Evolutionary conservation across 1,140 invertebrate species (phyloP), one percentile per base, ranked within the genome.

Genomic region (Solenopsis fugax): DNA sequence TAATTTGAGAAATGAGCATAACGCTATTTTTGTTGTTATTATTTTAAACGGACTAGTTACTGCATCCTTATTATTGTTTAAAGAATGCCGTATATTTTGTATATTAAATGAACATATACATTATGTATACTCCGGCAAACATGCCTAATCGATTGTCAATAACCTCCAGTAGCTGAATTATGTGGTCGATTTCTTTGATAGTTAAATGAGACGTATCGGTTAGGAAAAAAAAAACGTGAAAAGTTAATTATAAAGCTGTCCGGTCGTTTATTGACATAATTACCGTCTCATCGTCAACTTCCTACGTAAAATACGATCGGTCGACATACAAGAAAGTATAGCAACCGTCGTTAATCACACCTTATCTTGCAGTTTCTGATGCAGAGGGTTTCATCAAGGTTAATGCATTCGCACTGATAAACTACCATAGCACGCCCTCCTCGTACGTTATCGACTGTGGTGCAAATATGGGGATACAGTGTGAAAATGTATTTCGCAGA

Each of bases 331-430:
- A 84, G 69, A 84, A 82, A 82, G 80, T 84, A 75, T 72, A 60
- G 54, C 41, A 60, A 37, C 69, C 69, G 18, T 56, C 60, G 77
- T 89, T 87, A 87, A 87, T 89, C 65, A 82, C 80, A 37, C 56
- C 69, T 88, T 85, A 89, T 54, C 52, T 85, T 45, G 7, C 54
- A 18, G 69, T 76, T 76, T 75, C 60, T 77, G 65, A 88, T 76
- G 78, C 64, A 29, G 24, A 48, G 45, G 65, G 56, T 78, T 78
- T 89, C 86, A 85, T 89, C 80, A 89, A 24, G 75, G 82, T 50
- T 89, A 89, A 89, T 89, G 86, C 73, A 64, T 67, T 37, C 58
- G 29, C 41, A 71, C 29, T 54, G 80, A 87, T 89, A 84, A 84
- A 88, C 78, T 65, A 58, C 64, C 10, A 4, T 50, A 62, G 48